Percentiles rank a stretch among this genome's conserved stretches.
These are phyloP conservation scores for Pluvialis apricaria DNA, from an alignment of 2,113 vertebrate genomes.

Conservation along the genomic window DNA sequence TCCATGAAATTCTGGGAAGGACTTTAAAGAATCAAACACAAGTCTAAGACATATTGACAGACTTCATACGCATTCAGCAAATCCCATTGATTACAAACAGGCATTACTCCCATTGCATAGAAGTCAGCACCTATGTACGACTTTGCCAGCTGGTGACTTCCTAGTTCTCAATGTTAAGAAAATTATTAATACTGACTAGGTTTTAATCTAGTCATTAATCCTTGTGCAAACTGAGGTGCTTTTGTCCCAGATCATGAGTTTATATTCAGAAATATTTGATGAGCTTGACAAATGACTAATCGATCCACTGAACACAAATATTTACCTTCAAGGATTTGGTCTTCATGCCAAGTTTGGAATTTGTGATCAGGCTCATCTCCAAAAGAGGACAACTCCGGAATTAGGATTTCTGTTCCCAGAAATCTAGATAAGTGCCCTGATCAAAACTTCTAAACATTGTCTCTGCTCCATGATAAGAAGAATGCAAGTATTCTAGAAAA, in stretches of 20 bases:
- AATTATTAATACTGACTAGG: neutral
- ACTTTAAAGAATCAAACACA: neutral
- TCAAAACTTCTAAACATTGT: neutral
- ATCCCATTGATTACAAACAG: neutral
- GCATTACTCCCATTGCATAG: no score
- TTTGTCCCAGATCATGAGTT: neutral
- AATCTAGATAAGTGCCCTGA: neutral
- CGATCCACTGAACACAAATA: neutral
- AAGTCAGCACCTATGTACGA: neutral
- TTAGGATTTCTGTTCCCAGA: neutral
- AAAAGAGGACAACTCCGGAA: neutral
- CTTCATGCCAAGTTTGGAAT: neutral
- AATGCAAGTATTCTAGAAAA: neutral
- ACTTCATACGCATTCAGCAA: neutral
- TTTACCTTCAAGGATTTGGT: neutral
- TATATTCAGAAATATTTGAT: neutral
- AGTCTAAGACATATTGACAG: neutral
- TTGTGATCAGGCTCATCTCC: neutral
- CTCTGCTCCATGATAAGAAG: neutral
- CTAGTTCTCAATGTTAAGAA: neutral
- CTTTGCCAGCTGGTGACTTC: neutral
- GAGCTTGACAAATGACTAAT: neutral
- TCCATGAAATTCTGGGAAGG: neutral
- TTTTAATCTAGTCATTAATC: neutral
- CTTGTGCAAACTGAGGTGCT: neutral